These are phyloP conservation scores for Cacoxenus indagator DNA, from an alignment of 2,888 invertebrate genomes.

Conservation along the genomic window DNA sequence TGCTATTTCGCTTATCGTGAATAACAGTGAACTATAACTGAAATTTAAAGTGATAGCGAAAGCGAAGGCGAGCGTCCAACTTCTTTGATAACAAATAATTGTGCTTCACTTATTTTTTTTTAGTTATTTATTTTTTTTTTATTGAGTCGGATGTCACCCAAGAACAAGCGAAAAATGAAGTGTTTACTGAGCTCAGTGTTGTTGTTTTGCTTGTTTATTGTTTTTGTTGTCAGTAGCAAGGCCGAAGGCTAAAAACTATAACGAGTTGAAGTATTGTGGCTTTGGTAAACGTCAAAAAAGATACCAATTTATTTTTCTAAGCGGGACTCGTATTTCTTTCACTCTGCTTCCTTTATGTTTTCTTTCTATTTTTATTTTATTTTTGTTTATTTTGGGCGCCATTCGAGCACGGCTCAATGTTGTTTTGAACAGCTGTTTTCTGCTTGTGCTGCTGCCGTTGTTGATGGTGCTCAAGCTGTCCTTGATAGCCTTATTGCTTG, in stretches of 20 bases:
- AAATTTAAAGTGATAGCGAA: too few relatives aligned
- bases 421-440: constrained; percentile 23
- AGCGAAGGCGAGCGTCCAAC: too few relatives aligned
- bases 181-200: too few relatives aligned
- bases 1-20: too few relatives aligned
- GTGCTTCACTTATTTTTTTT: too few relatives aligned
- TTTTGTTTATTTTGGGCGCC: neutral
- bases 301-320: neutral
- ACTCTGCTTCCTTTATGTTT: neutral
- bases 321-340: neutral
- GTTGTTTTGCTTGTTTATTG: too few relatives aligned
- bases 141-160: too few relatives aligned
- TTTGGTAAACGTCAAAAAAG: neutral
- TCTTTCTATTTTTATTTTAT: neutral
- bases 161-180: too few relatives aligned
- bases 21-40: too few relatives aligned
- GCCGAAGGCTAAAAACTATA: neutral
- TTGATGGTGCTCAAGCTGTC: neutral
- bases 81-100: too few relatives aligned
- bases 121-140: too few relatives aligned
- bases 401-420: neutral
- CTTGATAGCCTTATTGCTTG: neutral
- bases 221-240: neutral
- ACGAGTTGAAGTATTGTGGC: neutral
- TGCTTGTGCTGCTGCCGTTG: constrained; percentile 10